These are phyloP conservation scores for Leptodactylus fallax DNA, from an alignment of 2,797 vertebrate species.

Conservation along the genomic window DNA sequence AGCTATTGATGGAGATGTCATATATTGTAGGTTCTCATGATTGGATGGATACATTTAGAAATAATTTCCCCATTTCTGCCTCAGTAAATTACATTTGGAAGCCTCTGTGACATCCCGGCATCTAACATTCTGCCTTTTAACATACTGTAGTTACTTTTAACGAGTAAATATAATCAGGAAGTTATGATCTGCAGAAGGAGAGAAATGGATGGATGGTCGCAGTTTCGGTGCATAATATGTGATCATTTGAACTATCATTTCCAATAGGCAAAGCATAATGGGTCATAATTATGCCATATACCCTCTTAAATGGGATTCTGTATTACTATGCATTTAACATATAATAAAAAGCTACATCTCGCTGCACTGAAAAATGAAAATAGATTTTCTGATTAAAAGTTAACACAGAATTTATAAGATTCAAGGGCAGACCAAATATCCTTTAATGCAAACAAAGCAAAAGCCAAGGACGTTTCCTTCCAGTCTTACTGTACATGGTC, in stretches of 20 bases:
- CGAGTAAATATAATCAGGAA: constrained; percentile 50
- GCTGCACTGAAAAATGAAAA: constrained; percentile 54
- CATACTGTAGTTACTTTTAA: constrained; percentile 36
- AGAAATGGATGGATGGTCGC: constrained; percentile 37
- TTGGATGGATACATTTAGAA: not conserved
- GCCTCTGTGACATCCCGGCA: not conserved
- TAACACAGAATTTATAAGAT: constrained; percentile 37
- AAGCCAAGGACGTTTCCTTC: not conserved
- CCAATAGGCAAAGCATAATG: constrained; percentile 45
- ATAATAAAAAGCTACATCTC: constrained; percentile 56
- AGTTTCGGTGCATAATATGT: constrained; percentile 32
- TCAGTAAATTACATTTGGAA: not conserved
- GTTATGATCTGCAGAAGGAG: constrained; percentile 41
- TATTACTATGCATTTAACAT: constrained; percentile 43
- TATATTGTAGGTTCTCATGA: not conserved
- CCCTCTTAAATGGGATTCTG: constrained; percentile 37
- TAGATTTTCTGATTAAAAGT: constrained; percentile 59
- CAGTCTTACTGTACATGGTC: not conserved
- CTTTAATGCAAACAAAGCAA: constrained; percentile 1
- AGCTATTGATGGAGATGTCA: not conserved
- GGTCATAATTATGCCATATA: constrained; percentile 50
- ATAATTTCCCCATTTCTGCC: not conserved
- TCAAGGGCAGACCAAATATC: constrained; percentile 43
- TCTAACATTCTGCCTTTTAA: constrained; percentile 20
- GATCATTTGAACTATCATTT: constrained; percentile 43